A percentile compares a stretch with the other conserved stretches of the same genome.
Evolutionary conservation across 2,113 vertebrate species (phyloP).

Genomic region (Athene noctua): DNA sequence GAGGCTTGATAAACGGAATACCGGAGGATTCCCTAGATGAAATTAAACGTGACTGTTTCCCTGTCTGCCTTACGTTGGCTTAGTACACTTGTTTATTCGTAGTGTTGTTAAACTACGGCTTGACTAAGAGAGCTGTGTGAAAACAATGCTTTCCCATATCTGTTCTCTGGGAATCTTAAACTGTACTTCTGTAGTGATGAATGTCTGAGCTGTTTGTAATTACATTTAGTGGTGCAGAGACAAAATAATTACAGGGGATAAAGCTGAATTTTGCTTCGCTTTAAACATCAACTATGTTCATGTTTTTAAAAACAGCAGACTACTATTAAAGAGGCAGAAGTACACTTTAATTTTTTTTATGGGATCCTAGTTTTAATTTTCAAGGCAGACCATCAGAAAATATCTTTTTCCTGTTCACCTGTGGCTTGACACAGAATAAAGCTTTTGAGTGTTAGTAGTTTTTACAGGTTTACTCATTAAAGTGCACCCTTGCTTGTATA

Average conservation of each 20-base stretch:
- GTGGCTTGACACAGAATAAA: background rate
- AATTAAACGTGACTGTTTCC: background rate
- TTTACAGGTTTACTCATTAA: background rate
- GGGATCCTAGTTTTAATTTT: background rate
- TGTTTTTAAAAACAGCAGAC: background rate
- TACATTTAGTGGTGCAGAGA: background rate
- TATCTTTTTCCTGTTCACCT: background rate
- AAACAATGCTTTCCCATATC: background rate
- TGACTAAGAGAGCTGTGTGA: background rate
- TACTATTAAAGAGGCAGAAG: background rate
- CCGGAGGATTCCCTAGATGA: background rate
- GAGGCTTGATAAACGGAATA: background rate
- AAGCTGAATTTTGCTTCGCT: background rate
- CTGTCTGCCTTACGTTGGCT: background rate
- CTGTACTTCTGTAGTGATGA: background rate
- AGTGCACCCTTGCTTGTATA: background rate
- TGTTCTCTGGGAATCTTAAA: background rate
- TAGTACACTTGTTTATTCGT: background rate
- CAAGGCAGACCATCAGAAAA: background rate
- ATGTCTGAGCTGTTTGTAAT: background rate
- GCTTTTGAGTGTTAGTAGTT: background rate
- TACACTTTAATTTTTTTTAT: fast-evolving
- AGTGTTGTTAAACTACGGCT: background rate
- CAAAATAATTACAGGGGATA: background rate
- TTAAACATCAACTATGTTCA: background rate